Base-by-base conservation (phyloP, 2,888 invertebrate genomes). In the Gymnocheta viridis region DNA sequence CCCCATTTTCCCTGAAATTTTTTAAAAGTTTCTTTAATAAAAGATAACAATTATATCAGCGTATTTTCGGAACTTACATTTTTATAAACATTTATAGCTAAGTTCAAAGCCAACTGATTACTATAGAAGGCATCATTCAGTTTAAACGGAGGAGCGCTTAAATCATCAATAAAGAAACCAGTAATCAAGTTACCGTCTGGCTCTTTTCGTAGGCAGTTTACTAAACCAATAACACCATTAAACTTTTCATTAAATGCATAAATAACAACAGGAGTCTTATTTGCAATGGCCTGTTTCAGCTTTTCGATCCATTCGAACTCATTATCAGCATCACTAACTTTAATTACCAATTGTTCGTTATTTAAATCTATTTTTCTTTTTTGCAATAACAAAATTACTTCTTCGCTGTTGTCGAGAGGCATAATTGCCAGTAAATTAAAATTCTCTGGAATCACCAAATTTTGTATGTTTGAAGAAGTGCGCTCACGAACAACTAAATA, bases 191-290 rank as follows among this genome's bases (percentile, higher is more conserved):
- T 93, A 60, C 96, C 96, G 86, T 96, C 96, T 0, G 95, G 95
- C 89, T 98, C 98, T 87, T 94, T 95, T 80, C 96, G 93, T 32
- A 99, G 91, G 91, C 98, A 98, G 88, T 98, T 98, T 0, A 96
- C 94, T 72, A 98, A 92, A n/a, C 99, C 99, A 24, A 98, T 90
- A 0, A 98, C 93, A 14, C 99, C 99, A 89, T 94, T 96, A 7
- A 94, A 92, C 2, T 93, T 93, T 74, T 95, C 94, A 85, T 94
- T 94, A 90, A 95, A 94, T 1, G 94, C 93, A 19, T 96, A 94
- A 0, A 98, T 89, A 0, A 96, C 92, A 1, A 96, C 88, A 0
- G 89, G 78, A 12, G 86, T 88, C 58, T 89, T 90, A n/a, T 86
- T 88, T 24, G 81, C 67, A 0, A 91, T 81, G 0, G 88, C 88